phyloP scores from a whole-genome alignment of 1,140 invertebrate species.

The Pentalonia nigronervosa region DNA sequence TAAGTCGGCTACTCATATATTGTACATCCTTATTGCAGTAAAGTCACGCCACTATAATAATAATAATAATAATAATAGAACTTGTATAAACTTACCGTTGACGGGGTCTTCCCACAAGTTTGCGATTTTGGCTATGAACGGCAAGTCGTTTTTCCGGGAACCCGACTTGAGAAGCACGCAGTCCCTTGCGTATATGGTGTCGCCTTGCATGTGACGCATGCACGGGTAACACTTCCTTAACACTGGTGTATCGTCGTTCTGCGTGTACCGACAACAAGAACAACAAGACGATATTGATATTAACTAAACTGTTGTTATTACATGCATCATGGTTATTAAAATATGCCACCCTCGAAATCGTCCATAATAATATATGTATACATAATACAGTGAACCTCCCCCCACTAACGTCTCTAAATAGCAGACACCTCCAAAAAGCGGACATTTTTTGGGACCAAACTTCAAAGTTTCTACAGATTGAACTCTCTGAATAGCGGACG shows the following conservation, averaged over 20 bases:
- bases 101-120: conserved; percentile 93
- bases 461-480: too few relatives aligned
- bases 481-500: too few relatives aligned
- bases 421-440: neutral
- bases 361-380: neutral
- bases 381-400: neutral
- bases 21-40: neutral
- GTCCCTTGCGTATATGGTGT: conserved; percentile 84
- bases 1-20: neutral
- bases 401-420: too few relatives aligned
- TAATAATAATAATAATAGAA: neutral
- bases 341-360: neutral
- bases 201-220: conserved; percentile 85
- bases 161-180: conserved; percentile 89
- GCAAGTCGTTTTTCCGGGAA: conserved; percentile 83
- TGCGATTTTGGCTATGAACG: conserved; percentile 92
- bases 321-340: neutral
- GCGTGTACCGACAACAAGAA: conserved; percentile 61
- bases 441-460: too few relatives aligned
- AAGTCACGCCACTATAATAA: neutral
- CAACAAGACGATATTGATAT: neutral
- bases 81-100: conserved; percentile 73
- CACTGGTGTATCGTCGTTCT: conserved; percentile 83
- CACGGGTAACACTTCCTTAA: conserved; percentile 84
- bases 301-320: neutral